A percentile compares a stretch with the other conserved stretches of the same genome.
Conservation (phyloP, 2,797 vertebrate species). For the Silurus aristotelis region DNA sequence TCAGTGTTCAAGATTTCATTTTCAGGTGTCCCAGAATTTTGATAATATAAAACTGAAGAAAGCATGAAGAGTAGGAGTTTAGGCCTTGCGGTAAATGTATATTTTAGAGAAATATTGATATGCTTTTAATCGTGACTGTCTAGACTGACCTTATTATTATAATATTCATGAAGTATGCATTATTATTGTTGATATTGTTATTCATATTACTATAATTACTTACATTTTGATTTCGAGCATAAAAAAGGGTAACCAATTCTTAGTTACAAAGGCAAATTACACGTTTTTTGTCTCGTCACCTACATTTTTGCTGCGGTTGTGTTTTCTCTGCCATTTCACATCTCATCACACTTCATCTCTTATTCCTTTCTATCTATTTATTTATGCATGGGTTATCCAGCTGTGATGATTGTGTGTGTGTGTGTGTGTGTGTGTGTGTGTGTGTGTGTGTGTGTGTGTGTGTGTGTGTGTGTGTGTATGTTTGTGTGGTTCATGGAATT, state of each 20-base stretch:
- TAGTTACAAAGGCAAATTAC: background rate
- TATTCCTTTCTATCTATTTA: background rate
- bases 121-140: background rate
- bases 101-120: background rate
- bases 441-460: conserved; percentile 4
- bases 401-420: background rate
- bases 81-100: background rate
- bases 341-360: background rate
- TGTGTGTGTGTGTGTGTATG: conserved; percentile 17
- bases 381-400: conserved; percentile 7
- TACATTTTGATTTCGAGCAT: too few relatives aligned
- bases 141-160: background rate
- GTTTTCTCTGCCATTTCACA: background rate
- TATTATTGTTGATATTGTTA: background rate
- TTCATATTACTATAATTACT: background rate
- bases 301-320: background rate
- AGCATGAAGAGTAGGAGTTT: background rate
- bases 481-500: background rate
- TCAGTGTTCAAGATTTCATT: background rate
- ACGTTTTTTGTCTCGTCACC: background rate
- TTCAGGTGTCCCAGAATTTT: background rate
- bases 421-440: conserved; percentile 3
- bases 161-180: background rate
- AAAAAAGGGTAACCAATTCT: background rate
- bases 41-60: background rate